Base-by-base conservation (phyloP, 2,797 vertebrate genomes). In the Schizopygopsis malacanthus region DNA sequence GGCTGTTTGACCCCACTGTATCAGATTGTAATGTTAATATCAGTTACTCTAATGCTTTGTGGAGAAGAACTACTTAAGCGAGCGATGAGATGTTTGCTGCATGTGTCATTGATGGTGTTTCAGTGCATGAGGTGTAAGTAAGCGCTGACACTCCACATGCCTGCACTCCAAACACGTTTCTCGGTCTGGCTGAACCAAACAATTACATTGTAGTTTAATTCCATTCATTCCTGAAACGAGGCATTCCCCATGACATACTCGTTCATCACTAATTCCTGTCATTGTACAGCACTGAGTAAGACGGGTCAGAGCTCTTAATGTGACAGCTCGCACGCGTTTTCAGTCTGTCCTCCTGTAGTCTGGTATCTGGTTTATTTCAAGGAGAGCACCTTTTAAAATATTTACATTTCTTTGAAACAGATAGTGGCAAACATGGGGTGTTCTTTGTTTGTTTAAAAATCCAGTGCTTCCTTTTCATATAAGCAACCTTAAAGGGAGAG, bases 181-280 rank as follows among this genome's bases (percentile, higher is more conserved):
- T 54, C 39, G 0, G n/a, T 67, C 37, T 77, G 13, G 2, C 7
- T 18, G 50, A 45, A 75, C 54, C 45, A 79, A 81, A 82, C 54
- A 4, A 39, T 77, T 59, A 41, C n/a, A 47, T 81, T 86, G 78
- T 89, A 77, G 80, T 28, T 50, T 56, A 22, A 84, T 88, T 20
- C 54, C 79, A 80, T 16, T 89, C 83, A 82, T 85, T 78, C 79
- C 43, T 45, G 28, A 22, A 79, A 63, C 25, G n/a, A 69, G 45
- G 41, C 77, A 88, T 87, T 79, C 52, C 73, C 6, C 1, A 50
- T 86, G 86, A 88, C 88, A 87, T 87, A 82, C 63, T 54, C 4
- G 3, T 69, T 85, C 80, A 16, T 70, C 37, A 88, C 3, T 87
- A 89, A 91, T 93, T 92, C 88, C 90, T 87, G 22, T 87, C 85